Percentiles rank a stretch among this genome's conserved stretches.
Evolutionary conservation across 2,888 invertebrate genomes (phyloP).

Genomic region (Pollenia angustigena): DNA sequence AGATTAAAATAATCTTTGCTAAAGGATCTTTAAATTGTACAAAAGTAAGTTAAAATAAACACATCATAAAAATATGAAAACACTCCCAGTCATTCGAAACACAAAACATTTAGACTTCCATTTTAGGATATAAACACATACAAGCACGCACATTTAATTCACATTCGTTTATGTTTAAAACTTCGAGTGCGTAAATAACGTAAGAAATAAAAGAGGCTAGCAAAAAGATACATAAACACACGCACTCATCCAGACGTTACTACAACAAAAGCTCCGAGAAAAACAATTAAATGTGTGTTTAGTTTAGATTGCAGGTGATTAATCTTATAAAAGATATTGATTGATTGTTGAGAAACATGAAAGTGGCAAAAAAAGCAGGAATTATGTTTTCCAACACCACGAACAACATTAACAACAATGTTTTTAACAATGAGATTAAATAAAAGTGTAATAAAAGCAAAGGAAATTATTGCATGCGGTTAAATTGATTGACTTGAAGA

Average conservation of each 20-base stretch:
- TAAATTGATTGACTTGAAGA: background rate
- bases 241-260: background rate
- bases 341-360: conserved; percentile 52
- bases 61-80: conserved; percentile 2
- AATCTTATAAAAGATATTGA: conserved; percentile 62
- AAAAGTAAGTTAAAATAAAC: background rate
- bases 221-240: background rate
- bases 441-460: background rate
- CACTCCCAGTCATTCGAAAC: background rate
- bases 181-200: too few relatives aligned
- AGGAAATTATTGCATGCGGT: conserved; percentile 52
- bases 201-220: background rate
- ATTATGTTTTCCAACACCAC: background rate
- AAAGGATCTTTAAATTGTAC: background rate
- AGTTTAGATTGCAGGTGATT: conserved; percentile 66
- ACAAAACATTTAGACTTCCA: background rate
- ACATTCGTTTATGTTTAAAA: too few relatives aligned
- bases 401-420: background rate
- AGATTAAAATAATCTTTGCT: too few relatives aligned
- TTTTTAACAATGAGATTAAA: background rate
- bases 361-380: background rate
- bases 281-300: conserved; percentile 65
- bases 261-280: conserved; percentile 7
- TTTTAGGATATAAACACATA: background rate
- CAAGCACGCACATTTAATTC: background rate